Conservation (phyloP, 2,113 vertebrate species). For the Scomber japonicus region DNA sequence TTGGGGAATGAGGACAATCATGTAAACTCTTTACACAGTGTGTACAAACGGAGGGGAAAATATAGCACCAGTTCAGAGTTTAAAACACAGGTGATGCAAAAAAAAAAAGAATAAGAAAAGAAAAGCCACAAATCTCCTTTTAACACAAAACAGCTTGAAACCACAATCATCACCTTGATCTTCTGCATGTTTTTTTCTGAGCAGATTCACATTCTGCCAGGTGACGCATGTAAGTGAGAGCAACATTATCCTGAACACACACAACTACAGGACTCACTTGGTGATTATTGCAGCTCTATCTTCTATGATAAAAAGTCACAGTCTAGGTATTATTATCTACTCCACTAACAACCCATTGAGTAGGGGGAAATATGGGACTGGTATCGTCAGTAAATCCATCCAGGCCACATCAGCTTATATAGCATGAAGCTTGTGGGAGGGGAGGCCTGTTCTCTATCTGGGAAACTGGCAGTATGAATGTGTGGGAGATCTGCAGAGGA, state of each 20-base stretch:
- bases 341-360: slow-evolving; percentile 63
- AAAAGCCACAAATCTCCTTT: slow-evolving; percentile 35
- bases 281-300: slow-evolving; percentile 83
- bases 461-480: slow-evolving; percentile 67
- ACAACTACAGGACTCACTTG: slow-evolving; percentile 76
- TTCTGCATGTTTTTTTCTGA: slow-evolving; percentile 30
- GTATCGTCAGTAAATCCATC: slow-evolving; percentile 37
- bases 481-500: slow-evolving; percentile 54
- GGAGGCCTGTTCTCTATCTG: slow-evolving; percentile 49
- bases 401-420: slow-evolving; percentile 52
- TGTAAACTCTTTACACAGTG: slow-evolving; percentile 66
- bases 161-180: slow-evolving; percentile 53
- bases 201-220: slow-evolving; percentile 54
- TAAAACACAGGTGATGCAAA: slow-evolving; percentile 48
- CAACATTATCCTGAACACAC: slow-evolving; percentile 72
- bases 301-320: slow-evolving; percentile 74
- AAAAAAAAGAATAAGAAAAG: slow-evolving; percentile 32
- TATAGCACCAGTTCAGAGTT: slow-evolving; percentile 82
- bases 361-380: slow-evolving; percentile 47
- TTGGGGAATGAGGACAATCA: slow-evolving; percentile 3
- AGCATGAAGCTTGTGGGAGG: slow-evolving; percentile 53
- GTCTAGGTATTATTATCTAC: slow-evolving; percentile 74
- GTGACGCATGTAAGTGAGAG: slow-evolving; percentile 51
- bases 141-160: slow-evolving; percentile 57
- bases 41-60: slow-evolving; percentile 69